A percentile compares a stretch with the other conserved stretches of the same genome.
Evolutionary conservation across 2,888 invertebrate species (phyloP).

Genomic region (Cinara cedri): DNA sequence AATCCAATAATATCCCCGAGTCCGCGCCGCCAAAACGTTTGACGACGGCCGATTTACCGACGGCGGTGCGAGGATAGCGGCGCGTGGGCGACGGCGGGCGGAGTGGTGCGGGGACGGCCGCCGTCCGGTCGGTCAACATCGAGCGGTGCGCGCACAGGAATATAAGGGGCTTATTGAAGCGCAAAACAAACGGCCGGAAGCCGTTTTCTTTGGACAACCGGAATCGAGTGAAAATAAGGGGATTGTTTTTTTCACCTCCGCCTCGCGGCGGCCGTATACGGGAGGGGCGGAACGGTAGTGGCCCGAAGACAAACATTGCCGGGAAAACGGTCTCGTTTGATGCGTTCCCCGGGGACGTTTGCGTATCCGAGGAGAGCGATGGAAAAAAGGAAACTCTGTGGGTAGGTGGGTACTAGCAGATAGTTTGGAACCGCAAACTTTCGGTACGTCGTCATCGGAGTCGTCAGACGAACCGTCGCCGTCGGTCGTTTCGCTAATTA

Average conservation of each 20-base stretch:
- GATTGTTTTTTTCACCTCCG: not conserved
- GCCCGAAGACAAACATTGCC: slow-evolving; percentile 36
- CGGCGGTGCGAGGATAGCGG: no score
- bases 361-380: not conserved
- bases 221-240: slow-evolving; percentile 42
- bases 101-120: not conserved
- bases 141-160: not conserved
- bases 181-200: slow-evolving; percentile 56
- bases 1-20: not conserved
- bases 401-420: not conserved
- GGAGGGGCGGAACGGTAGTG: no score
- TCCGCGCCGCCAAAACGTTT: slow-evolving; percentile 37
- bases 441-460: not conserved
- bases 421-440: slow-evolving; percentile 35
- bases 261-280: not conserved
- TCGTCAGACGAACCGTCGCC: no score
- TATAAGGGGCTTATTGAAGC: slow-evolving; percentile 48
- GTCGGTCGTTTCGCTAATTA: slow-evolving; percentile 40
- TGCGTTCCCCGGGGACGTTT: slow-evolving; percentile 35
- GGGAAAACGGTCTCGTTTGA: slow-evolving; percentile 48
- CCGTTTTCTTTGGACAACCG: slow-evolving; percentile 39
- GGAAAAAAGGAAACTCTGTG: no score
- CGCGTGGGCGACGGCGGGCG: not conserved
- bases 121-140: slow-evolving; percentile 11
- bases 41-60: not conserved